Evolutionary conservation across 2,888 invertebrate species (phyloP).

Genomic region (Allacma fusca): DNA sequence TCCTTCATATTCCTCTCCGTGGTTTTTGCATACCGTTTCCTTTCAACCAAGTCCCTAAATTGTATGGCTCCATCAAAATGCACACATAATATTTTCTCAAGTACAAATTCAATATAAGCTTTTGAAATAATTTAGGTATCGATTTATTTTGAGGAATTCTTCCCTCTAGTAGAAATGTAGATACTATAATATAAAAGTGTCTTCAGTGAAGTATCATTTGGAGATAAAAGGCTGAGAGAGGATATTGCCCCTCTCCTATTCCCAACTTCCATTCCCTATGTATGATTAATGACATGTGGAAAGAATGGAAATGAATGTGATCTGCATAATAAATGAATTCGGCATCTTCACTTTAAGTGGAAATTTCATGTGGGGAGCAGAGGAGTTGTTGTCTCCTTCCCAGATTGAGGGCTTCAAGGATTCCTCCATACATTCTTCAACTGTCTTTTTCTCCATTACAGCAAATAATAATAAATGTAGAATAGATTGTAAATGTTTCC

Average conservation of each 20-base stretch:
- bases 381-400: no score
- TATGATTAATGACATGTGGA: not conserved
- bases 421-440: no score
- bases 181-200: not conserved
- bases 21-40: no score
- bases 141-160: not conserved
- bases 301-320: constrained; percentile 3
- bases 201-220: not conserved
- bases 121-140: not conserved
- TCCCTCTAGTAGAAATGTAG: no score
- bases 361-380: not conserved
- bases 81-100: not conserved
- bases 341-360: not conserved
- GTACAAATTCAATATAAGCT: not conserved
- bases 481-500: not conserved
- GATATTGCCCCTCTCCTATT: not conserved
- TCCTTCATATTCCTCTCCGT: no score
- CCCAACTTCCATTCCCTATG: not conserved
- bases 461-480: not conserved
- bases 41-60: no score
- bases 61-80: no score
- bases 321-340: not conserved
- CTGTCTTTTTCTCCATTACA: not conserved
- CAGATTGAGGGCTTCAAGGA: no score
- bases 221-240: not conserved